phyloP scores from a whole-genome alignment of 1,140 invertebrate genomes.

The Conus ventricosus region DNA sequence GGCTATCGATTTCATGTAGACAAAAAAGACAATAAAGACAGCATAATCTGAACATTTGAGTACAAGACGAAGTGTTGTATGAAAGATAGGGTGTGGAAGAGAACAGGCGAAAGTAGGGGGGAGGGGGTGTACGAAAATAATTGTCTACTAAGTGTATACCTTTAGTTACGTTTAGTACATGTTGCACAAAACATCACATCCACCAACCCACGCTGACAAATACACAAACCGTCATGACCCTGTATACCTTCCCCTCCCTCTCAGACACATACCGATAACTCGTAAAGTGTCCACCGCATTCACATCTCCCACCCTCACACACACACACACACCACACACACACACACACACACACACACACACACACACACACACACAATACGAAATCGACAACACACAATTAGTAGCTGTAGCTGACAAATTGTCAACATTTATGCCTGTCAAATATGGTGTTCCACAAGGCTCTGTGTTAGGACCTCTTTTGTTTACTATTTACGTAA shows the following conservation, averaged over 20 bases:
- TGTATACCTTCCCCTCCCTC: not conserved
- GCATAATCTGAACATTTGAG: not conserved
- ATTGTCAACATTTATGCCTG: too few species aligned
- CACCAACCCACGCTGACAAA: not conserved
- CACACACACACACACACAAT: not conserved
- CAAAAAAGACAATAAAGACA: not conserved
- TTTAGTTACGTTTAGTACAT: not conserved
- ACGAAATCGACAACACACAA: too few species aligned
- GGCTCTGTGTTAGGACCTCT: too few species aligned
- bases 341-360: not conserved
- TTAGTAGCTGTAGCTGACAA: too few species aligned
- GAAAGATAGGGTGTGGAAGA: too few species aligned
- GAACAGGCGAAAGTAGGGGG: too few species aligned
- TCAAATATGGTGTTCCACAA: too few species aligned
- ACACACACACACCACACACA: not conserved
- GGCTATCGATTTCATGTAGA: too few species aligned
- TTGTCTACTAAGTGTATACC: too few species aligned
- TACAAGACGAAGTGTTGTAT: not conserved
- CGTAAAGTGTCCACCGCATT: not conserved
- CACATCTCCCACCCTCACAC: too few species aligned
- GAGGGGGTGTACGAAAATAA: too few species aligned
- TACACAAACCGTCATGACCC: not conserved
- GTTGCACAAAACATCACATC: not conserved
- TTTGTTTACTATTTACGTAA: too few species aligned
- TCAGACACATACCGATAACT: not conserved